phyloP scores from a whole-genome alignment of 2,888 invertebrate genomes.

The Glyphotaelius pellucidus region DNA sequence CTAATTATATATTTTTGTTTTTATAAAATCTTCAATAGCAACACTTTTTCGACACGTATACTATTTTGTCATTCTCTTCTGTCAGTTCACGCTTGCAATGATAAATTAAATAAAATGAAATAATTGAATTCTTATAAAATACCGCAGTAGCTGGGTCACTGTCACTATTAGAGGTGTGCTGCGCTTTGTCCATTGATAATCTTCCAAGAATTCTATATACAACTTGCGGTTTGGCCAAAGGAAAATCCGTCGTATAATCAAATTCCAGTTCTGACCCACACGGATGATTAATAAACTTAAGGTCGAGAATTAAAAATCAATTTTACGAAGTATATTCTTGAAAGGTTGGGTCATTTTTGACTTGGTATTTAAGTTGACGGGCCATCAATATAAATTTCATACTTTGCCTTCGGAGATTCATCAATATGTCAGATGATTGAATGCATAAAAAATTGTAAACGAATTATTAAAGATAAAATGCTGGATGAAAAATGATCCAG shows the following conservation, averaged over 20 bases:
- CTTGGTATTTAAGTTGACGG: not conserved
- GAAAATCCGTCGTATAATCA: not conserved
- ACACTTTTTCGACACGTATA: no score
- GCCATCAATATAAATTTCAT: slow-evolving; percentile 17
- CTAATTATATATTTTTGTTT: no score
- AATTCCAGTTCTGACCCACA: not conserved
- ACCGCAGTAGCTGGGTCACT: not conserved
- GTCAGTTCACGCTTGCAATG: not conserved
- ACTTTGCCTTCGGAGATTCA: not conserved
- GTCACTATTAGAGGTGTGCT: not conserved
- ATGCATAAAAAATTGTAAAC: not conserved
- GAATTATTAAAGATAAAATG: not conserved
- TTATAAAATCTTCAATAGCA: no score
- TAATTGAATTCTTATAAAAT: not conserved
- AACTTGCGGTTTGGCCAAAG: not conserved
- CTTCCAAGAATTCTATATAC: not conserved
- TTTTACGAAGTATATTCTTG: not conserved
- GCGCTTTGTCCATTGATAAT: not conserved
- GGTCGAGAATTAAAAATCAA: not conserved
- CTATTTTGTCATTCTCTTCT: not conserved
- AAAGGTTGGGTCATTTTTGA: not conserved
- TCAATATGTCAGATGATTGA: slow-evolving; percentile 11
- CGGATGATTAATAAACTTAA: not conserved
- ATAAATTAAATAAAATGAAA: not conserved
- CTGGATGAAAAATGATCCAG: not conserved